These are phyloP conservation scores for Drosophila hydei DNA, from an alignment of 1,140 invertebrate genomes.

Conservation along the genomic window DNA sequence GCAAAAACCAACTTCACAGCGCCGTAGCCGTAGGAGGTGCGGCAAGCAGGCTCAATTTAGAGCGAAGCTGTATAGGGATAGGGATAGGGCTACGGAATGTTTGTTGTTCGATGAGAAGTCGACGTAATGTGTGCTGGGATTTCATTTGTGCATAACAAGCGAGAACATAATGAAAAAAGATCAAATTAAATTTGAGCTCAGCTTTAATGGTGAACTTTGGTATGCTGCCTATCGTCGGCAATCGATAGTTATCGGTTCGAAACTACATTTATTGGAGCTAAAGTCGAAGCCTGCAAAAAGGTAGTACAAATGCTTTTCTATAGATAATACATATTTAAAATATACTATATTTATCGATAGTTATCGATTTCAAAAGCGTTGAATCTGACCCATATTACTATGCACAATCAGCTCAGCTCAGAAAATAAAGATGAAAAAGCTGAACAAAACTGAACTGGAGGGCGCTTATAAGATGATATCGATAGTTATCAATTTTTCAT, in stretches of 20 bases:
- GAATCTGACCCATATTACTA: no score
- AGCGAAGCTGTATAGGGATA: not conserved
- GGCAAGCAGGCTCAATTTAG: no score
- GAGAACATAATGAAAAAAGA: no score
- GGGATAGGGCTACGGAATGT: not conserved
- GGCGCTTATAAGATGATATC: no score
- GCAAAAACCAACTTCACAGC: slow-evolving; percentile 8
- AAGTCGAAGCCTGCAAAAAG: no score
- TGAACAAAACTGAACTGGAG: no score
- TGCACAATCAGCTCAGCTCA: no score
- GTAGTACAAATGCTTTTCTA: not conserved
- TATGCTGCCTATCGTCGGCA: not conserved
- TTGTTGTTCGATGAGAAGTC: not conserved
- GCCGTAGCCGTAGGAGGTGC: not conserved
- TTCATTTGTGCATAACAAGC: slow-evolving; percentile 33
- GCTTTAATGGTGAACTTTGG: no score
- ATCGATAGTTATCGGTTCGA: not conserved
- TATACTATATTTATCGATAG: not conserved
- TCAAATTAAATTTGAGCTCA: not conserved
- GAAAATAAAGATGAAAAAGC: no score
- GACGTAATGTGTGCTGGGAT: slow-evolving; percentile 19
- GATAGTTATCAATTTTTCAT: no score
- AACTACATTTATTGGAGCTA: no score
- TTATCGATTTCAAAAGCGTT: not conserved
- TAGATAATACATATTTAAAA: no score